Conservation (phyloP, 2,888 invertebrate species). For the Drosophila prolongata region DNA sequence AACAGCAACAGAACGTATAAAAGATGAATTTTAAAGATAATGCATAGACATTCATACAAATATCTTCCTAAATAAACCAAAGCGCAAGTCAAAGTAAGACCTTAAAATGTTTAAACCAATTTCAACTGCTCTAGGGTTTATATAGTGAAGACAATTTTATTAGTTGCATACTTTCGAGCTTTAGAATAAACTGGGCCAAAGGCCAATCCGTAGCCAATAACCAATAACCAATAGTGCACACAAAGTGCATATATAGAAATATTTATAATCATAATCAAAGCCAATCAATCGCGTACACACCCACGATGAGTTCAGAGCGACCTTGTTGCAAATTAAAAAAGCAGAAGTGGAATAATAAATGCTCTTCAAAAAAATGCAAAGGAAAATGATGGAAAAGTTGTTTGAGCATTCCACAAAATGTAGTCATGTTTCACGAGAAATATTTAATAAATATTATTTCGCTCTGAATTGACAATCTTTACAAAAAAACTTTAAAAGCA, state of each 20-base stretch:
- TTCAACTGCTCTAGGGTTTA: no score
- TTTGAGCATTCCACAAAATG: not conserved
- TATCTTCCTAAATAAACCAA: no score
- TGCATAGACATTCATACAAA: no score
- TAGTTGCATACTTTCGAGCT: not conserved
- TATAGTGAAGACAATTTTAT: no score
- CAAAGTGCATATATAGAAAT: not conserved
- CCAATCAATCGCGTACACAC: slow-evolving; percentile 52
- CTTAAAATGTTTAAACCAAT: no score
- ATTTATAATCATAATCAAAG: slow-evolving; percentile 45
- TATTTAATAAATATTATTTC: no score
- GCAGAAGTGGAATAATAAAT: not conserved
- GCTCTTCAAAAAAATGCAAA: not conserved
- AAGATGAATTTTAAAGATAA: no score
- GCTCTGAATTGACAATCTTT: no score
- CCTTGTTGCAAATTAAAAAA: slow-evolving; percentile 37
- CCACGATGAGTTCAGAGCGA: slow-evolving; percentile 25
- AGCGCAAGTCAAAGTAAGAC: no score
- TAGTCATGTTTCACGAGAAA: no score
- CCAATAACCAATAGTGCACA: not conserved
- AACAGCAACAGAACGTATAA: no score
- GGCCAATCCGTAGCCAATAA: not conserved
- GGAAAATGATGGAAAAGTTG: not conserved
- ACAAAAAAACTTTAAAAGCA: no score
- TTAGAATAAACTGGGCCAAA: not conserved